Evolutionary conservation across 2,113 vertebrate species (phyloP).

Genomic region (Propithecus coquereli): DNA sequence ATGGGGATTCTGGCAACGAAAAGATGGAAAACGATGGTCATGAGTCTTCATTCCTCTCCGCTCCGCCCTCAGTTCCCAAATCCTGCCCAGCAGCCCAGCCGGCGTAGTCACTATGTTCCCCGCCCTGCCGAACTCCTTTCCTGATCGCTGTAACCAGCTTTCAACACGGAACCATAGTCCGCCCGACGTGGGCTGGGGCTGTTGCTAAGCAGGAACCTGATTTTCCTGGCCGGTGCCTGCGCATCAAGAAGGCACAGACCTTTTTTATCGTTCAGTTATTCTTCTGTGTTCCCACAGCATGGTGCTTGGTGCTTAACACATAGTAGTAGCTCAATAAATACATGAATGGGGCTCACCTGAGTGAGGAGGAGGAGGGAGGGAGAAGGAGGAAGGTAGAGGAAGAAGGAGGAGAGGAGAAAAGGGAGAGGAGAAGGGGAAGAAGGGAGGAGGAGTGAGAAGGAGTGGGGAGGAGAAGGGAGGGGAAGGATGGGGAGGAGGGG

Average conservation of each 20-base stretch:
- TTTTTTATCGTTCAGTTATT: neutral
- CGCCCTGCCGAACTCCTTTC: neutral
- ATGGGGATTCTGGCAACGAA: too few species aligned
- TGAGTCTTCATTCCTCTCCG: neutral
- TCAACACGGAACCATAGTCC: neutral
- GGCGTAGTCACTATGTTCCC: rapidly evolving
- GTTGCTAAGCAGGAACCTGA: too few species aligned
- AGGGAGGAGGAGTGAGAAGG: too few species aligned
- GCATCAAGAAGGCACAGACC: rapidly evolving
- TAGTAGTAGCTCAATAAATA: neutral
- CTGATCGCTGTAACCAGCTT: rapidly evolving
- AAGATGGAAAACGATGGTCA: neutral
- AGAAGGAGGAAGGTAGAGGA: too few species aligned
- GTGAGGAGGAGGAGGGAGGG: too few species aligned
- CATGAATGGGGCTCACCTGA: neutral
- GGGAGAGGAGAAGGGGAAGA: too few species aligned
- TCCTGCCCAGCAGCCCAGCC: neutral
- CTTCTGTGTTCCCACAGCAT: neutral
- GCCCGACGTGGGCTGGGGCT: rapidly evolving
- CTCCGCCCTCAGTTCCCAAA: neutral
- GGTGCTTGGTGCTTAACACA: too few species aligned
- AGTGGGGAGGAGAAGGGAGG: too few species aligned
- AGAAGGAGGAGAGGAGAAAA: rapidly evolving
- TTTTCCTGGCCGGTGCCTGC: neutral
- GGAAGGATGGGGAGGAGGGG: too few species aligned